Evolutionary conservation across 1,140 invertebrate genomes (phyloP), one percentile per base, ranked within the genome.

Genomic region (Ephestia elutella): DNA sequence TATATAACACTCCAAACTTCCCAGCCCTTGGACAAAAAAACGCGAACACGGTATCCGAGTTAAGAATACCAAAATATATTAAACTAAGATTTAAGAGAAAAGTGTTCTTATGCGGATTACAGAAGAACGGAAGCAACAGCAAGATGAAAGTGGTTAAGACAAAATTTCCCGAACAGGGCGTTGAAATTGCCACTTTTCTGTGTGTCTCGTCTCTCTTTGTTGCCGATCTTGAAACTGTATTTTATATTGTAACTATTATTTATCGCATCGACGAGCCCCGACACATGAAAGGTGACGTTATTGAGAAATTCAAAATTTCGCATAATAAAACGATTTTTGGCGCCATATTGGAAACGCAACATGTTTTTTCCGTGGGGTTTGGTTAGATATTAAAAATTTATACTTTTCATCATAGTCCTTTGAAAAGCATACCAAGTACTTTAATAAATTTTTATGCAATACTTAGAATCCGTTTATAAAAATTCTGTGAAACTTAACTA

Each of bases 121-220:
- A 17, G 38, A 44, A 44, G 38, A 44, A 44, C 38, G 38, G 38
- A 4, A 44, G 38, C 38, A 11, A 65, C 54, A 66, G 69, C 59
- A 57, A 58, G 54, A 61, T 44, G n/a, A 44, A 44, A 44, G 13
- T 44, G 15, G 57, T 53, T 54, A 62, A 59, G 63, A 62, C 56
- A 58, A 73, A 73, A 74, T 70, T 75, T 75, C 66, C 38, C 15
- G 71, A 70, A 63, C 71, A 68, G 59, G 62, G 75, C 72, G 68
- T 65, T 61, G 75, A 82, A 80, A 84, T 82, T 84, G 79, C 74
- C 75, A 79, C 76, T 79, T 84, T 75, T 66, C 71, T 63, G 73
- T 69, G 65, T 68, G 77, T 74, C 63, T 73, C 65, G 65, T 62
- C 67, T 73, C 68, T 70, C 65, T 73, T 78, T 78, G 65, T 62